Evolutionary conservation across 2,797 vertebrate species (phyloP).

Genomic region (Pelochelys cantorii): DNA sequence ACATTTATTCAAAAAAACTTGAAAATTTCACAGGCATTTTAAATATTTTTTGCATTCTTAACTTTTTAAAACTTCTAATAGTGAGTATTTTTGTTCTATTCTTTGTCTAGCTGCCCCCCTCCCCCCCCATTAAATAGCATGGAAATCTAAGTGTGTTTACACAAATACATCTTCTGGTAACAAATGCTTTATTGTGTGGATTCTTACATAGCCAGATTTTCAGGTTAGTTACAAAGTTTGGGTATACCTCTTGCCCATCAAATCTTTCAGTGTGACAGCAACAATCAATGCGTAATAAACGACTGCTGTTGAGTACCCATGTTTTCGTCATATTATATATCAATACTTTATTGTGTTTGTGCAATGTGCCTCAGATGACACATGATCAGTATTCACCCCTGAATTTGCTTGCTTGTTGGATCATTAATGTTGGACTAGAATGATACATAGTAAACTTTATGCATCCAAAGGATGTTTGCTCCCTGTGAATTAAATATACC

Average conservation of each 20-base stretch:
- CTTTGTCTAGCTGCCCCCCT: neutral
- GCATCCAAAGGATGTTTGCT: neutral
- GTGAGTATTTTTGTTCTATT: neutral
- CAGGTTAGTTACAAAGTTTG: slow-evolving; percentile 54
- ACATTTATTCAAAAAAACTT: neutral
- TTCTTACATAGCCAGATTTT: slow-evolving; percentile 62
- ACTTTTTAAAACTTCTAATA: neutral
- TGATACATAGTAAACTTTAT: too few species aligned
- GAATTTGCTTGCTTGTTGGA: neutral
- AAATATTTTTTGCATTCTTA: neutral
- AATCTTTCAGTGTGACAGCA: neutral
- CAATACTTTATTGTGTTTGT: too few species aligned
- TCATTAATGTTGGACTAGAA: neutral
- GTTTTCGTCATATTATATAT: neutral
- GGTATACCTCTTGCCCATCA: neutral
- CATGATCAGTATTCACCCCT: too few species aligned
- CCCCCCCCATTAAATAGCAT: neutral
- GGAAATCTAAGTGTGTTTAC: neutral
- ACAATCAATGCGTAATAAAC: neutral
- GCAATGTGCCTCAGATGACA: too few species aligned
- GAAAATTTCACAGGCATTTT: slow-evolving; percentile 15
- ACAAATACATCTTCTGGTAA: slow-evolving; percentile 52
- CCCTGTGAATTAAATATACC: neutral
- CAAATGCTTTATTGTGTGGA: slow-evolving; percentile 48
- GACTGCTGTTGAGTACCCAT: too few species aligned